Percentiles rank a stretch among this genome's conserved stretches.
Conservation (phyloP, 2,888 invertebrate genomes). For the Suillia variegata region DNA sequence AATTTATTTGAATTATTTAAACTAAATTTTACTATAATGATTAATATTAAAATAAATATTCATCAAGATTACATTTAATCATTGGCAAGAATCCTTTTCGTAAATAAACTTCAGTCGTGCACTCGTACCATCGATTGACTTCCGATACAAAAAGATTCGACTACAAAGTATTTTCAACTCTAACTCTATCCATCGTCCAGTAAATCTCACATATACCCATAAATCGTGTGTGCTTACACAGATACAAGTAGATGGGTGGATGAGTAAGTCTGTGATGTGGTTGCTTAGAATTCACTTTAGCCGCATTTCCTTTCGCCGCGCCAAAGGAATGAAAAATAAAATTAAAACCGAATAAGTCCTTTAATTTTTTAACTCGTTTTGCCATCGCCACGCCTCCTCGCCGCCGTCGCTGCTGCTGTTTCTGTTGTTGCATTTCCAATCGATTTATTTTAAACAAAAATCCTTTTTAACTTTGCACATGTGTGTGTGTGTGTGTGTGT, state of each 20-base stretch:
- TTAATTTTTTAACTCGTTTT: not conserved
- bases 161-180: not conserved
- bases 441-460: conserved; percentile 8
- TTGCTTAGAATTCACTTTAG: conserved; percentile 4
- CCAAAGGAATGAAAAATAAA: not conserved
- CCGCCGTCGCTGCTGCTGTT: not conserved
- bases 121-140: no score
- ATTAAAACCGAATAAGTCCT: conserved; percentile 2
- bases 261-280: conserved; percentile 1
- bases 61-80: no score
- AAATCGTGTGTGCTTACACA: no score
- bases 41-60: no score
- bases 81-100: no score
- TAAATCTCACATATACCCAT: not conserved
- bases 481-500: conserved; percentile 17
- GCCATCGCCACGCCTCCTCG: not conserved
- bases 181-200: no score
- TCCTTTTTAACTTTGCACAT: conserved; percentile 3
- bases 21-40: no score
- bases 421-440: conserved; percentile 1
- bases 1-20: no score
- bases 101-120: no score
- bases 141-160: not conserved
- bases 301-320: not conserved
- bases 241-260: no score